Evolutionary conservation across 2,797 vertebrate species (phyloP), one percentile per base, ranked within the genome.

Genomic region (Xyrichtys novacula): DNA sequence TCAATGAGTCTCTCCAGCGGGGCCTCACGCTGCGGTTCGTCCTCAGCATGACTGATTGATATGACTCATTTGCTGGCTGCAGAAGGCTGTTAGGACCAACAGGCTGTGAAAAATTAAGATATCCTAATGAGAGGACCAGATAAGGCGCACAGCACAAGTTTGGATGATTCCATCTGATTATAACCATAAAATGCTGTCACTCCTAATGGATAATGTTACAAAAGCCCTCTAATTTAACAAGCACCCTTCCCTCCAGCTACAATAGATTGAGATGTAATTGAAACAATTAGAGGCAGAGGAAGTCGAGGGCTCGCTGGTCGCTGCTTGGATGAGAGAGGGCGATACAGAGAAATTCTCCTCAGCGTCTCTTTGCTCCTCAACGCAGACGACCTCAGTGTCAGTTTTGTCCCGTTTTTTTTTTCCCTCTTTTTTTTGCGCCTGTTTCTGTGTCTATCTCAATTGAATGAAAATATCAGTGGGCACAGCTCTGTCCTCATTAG

Each of bases 131-230:
- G 87, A 86, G 74, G 83, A 85, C 78, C 86, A 85, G 91, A 93
- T 93, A 90, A 92, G 90, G 76, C 66, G 48, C 79, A 29, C 71
- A 47, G 80, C 84, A 78, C 90, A 88, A 88, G 85, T 91, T 92
- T 89, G 84, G 85, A 85, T 88, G 91, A 92, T 94, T 92, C 85
- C 79, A 90, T 92, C 90, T 89, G 90, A 94, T 92, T 92, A 92
- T 85, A 78, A 79, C 86, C 91, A 85, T 85, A 88, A 92, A 92
- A 90, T 80, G 78, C 90, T 90, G 92, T 91, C 89, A 85, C 85
- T 90, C 84, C 83, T 90, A 93, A 93, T 92, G 92, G 91, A 92
- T 92, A 87, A 89, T 79, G 86, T 89, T 85, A 88, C 89, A 89
- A 88, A 93, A 90, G 90, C 83, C 86, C 90, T 88, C 71, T 89